Percentiles rank a stretch among this genome's conserved stretches.
Evolutionary conservation across 1,140 invertebrate genomes (phyloP).

Genomic region (Schlechtendalia chinensis): DNA sequence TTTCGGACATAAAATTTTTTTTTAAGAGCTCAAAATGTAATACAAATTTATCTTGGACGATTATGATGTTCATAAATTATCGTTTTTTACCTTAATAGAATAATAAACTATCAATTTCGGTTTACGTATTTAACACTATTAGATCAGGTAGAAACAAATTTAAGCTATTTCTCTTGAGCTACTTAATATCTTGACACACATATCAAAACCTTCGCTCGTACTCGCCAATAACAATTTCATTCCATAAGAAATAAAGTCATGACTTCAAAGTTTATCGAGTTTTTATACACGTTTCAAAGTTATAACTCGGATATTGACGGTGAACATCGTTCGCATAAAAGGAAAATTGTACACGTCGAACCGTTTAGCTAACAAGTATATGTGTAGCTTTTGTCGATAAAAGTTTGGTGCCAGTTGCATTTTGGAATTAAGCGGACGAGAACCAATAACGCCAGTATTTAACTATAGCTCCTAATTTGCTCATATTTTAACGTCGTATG

Average conservation of each 20-base stretch:
- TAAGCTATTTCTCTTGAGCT: too few relatives aligned
- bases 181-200: too few relatives aligned
- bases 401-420: not conserved
- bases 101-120: too few relatives aligned
- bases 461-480: not conserved
- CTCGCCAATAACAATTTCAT: not conserved
- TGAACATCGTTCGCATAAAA: not conserved
- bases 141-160: too few relatives aligned
- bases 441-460: not conserved
- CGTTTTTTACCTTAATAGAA: too few relatives aligned
- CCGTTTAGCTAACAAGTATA: not conserved
- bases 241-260: not conserved
- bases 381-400: not conserved
- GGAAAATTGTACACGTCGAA: not conserved
- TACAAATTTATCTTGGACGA: too few relatives aligned
- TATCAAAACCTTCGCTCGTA: too few relatives aligned
- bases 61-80: too few relatives aligned
- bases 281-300: conserved; percentile 9
- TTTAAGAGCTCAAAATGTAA: too few relatives aligned
- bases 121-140: too few relatives aligned
- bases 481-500: not conserved
- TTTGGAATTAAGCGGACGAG: not conserved
- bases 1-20: too few relatives aligned
- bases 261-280: not conserved
- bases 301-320: not conserved